Evolutionary conservation across 2,113 vertebrate species (phyloP).

Genomic region (Lota lota): DNA sequence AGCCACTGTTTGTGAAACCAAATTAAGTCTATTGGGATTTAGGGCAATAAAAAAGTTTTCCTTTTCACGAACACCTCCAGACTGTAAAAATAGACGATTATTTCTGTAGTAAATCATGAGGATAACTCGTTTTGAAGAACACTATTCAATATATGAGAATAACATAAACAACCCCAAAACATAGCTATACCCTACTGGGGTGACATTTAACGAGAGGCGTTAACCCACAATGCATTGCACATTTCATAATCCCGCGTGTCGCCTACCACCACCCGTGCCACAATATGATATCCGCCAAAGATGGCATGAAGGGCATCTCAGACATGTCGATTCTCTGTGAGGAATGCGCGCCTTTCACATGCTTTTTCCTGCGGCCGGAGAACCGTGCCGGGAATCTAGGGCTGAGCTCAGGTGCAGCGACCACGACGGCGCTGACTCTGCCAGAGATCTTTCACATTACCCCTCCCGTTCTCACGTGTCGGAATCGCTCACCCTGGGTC

Average conservation of each 20-base stretch:
- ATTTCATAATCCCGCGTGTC: conserved; percentile 1
- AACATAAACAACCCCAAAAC: too few relatives aligned
- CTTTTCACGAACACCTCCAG: too few relatives aligned
- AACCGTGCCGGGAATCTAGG: conserved; percentile 12
- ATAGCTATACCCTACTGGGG: too few relatives aligned
- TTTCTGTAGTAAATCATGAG: too few relatives aligned
- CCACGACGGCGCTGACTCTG: conserved; percentile 12
- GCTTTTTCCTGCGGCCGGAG: conserved; percentile 9
- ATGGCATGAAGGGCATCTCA: conserved; percentile 7
- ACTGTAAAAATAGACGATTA: too few relatives aligned
- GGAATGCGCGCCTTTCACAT: conserved; percentile 8
- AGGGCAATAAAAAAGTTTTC: too few relatives aligned
- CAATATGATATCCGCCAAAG: conserved; percentile 1
- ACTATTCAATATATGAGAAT: too few relatives aligned
- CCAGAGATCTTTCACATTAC: conserved; percentile 49
- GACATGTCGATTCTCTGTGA: conserved; percentile 14
- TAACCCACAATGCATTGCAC: too few relatives aligned
- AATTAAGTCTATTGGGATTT: too few relatives aligned
- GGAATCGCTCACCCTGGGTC: conserved; percentile 47
- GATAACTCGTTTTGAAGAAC: too few relatives aligned
- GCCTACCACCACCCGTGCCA: neutral
- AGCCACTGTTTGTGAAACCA: too few relatives aligned
- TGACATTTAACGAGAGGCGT: too few relatives aligned
- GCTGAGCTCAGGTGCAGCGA: conserved; percentile 27
- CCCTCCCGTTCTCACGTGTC: conserved; percentile 51